A percentile compares a stretch with the other conserved stretches of the same genome.
phyloP scores from a whole-genome alignment of 35 echinoderm and acorn worm species.

The Apostichopus parvimensis region DNA sequence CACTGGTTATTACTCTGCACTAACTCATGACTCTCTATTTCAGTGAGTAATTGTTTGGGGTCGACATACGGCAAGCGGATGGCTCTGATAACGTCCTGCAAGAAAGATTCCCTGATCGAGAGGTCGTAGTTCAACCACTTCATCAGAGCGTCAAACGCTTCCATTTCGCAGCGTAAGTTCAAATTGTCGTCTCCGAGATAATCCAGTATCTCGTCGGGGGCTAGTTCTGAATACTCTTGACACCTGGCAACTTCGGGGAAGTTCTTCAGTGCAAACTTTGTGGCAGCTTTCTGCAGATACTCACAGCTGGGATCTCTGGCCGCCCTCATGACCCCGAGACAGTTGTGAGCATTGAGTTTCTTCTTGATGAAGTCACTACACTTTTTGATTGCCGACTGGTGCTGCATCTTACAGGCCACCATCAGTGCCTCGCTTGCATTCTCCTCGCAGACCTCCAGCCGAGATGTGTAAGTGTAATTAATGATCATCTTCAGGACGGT shows the following conservation, averaged over 20 bases:
- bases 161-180: conserved; percentile 81
- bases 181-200: conserved; percentile 93
- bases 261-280: conserved; percentile 91
- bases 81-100: conserved; percentile 64
- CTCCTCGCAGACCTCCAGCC: conserved; percentile 84
- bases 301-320: conserved; percentile 82
- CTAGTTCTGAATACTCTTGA: conserved; percentile 72
- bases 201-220: conserved; percentile 73
- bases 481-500: conserved; percentile 87
- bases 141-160: conserved; percentile 84
- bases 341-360: conserved; percentile 82
- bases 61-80: conserved; percentile 79
- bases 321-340: conserved; percentile 75
- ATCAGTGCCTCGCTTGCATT: conserved; percentile 87
- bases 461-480: conserved; percentile 95
- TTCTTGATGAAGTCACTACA: conserved; percentile 93
- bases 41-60: conserved; percentile 67
- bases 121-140: conserved; percentile 88
- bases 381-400: conserved; percentile 85
- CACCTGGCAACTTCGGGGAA: conserved; percentile 89
- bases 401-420: conserved; percentile 78
- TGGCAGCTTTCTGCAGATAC: conserved; percentile 80
- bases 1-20: conserved; percentile 71
- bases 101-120: conserved; percentile 52
- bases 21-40: conserved; percentile 60